These are phyloP conservation scores for Pachypsylla venusta DNA, from an alignment of 1,140 invertebrate species.

Conservation along the genomic window DNA sequence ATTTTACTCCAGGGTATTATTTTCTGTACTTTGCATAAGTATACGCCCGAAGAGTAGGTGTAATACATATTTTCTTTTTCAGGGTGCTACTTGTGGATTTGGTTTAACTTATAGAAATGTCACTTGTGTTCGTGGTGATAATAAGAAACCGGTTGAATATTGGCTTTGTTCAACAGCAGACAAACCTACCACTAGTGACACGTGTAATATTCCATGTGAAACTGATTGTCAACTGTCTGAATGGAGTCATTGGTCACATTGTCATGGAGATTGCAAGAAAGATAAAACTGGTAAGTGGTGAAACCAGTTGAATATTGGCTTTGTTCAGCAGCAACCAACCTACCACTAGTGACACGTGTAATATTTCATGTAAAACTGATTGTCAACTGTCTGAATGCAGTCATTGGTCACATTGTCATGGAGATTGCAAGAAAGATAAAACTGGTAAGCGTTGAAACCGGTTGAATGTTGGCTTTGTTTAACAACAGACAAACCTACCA, in stretches of 20 bases:
- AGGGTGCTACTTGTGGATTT: slow-evolving; percentile 34
- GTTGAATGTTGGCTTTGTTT: slow-evolving; percentile 27
- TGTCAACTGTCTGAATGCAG: slow-evolving; percentile 40
- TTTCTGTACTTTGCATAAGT: too few relatives aligned
- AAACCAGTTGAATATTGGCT: slow-evolving; percentile 26
- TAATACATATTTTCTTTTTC: slow-evolving; percentile 12
- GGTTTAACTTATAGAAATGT: slow-evolving; percentile 31
- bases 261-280: slow-evolving; percentile 29
- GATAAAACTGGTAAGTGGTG: slow-evolving; percentile 23
- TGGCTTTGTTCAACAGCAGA: slow-evolving; percentile 25
- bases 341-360: slow-evolving; percentile 31
- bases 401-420: slow-evolving; percentile 36
- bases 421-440: slow-evolving; percentile 25
- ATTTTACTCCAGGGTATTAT: too few relatives aligned
- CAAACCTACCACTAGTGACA: slow-evolving; percentile 26
- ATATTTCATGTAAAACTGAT: slow-evolving; percentile 37
- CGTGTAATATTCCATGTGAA: slow-evolving; percentile 38
- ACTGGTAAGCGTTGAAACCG: slow-evolving; percentile 21
- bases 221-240: slow-evolving; percentile 39
- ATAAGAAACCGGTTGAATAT: slow-evolving; percentile 26
- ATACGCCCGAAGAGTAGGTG: too few relatives aligned
- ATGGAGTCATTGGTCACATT: slow-evolving; percentile 39
- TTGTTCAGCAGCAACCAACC: slow-evolving; percentile 25
- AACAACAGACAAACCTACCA: slow-evolving; percentile 22
- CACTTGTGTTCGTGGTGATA: slow-evolving; percentile 29